Percentiles rank a stretch among this genome's conserved stretches.
phyloP scores from a whole-genome alignment of 2,888 invertebrate genomes.

The Leptogaster cylindrica region DNA sequence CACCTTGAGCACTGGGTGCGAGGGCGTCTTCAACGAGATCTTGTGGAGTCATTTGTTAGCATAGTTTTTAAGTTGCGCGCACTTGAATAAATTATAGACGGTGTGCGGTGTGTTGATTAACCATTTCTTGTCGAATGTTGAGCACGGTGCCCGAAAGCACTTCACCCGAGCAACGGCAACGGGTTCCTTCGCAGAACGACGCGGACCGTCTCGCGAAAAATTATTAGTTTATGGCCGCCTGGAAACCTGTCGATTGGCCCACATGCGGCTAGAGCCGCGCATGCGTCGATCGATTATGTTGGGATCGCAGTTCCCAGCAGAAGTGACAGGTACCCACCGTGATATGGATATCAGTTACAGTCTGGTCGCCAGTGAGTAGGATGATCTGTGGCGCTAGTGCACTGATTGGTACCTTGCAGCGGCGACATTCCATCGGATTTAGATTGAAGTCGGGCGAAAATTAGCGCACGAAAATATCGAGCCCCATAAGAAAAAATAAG shows the following conservation, averaged over 20 bases:
- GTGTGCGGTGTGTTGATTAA: slow-evolving; percentile 9
- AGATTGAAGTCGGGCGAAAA: slow-evolving; percentile 31
- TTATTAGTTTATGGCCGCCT: slow-evolving; percentile 40
- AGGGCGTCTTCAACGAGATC: slow-evolving; percentile 35
- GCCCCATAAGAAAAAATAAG: slow-evolving; percentile 10
- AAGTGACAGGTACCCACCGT: neutral
- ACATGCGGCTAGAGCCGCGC: slow-evolving; percentile 38
- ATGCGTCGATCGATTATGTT: slow-evolving; percentile 44
- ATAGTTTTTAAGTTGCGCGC: slow-evolving; percentile 20
- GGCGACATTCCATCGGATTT: slow-evolving; percentile 42
- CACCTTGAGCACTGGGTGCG: slow-evolving; percentile 15
- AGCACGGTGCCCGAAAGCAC: slow-evolving; percentile 24
- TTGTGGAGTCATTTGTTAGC: slow-evolving; percentile 25
- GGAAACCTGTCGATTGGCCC: slow-evolving; percentile 44
- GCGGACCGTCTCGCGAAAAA: no score
- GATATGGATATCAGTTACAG: slow-evolving; percentile 27
- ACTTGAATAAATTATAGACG: slow-evolving; percentile 34
- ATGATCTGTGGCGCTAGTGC: slow-evolving; percentile 46
- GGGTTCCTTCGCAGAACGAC: slow-evolving; percentile 1
- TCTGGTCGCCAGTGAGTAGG: slow-evolving; percentile 41
- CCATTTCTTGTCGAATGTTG: slow-evolving; percentile 11
- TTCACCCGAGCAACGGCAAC: slow-evolving; percentile 5
- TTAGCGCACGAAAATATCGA: slow-evolving; percentile 30
- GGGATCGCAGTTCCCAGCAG: slow-evolving; percentile 33
- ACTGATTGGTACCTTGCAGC: slow-evolving; percentile 42